Percentiles rank a stretch among this genome's conserved stretches.
Conservation (phyloP, 2,888 invertebrate genomes). For the Troilus luridus region DNA sequence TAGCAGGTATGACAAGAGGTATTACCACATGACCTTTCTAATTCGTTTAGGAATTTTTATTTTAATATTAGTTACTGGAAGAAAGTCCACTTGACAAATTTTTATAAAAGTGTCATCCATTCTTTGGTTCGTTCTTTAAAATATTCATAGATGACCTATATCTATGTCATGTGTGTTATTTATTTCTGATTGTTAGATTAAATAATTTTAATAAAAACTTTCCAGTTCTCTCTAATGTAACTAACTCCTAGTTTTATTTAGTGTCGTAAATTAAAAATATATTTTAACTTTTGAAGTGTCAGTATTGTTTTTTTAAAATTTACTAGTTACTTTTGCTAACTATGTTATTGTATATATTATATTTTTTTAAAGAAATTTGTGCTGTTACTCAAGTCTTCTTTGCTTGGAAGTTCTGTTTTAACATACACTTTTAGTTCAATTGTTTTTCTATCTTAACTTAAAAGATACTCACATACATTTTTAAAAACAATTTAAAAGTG, state of each 20-base stretch:
- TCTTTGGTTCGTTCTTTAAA: too few relatives aligned
- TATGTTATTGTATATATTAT: neutral
- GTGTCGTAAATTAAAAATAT: neutral
- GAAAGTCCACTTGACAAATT: too few relatives aligned
- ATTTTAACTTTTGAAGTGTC: neutral
- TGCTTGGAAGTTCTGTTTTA: neutral
- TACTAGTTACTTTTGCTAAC: neutral
- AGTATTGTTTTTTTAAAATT: neutral
- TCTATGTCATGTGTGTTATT: neutral
- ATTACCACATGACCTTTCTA: neutral
- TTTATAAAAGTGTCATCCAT: too few relatives aligned
- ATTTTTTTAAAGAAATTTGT: neutral
- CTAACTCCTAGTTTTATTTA: neutral
- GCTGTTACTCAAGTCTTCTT: neutral
- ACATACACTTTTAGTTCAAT: neutral
- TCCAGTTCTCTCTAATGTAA: neutral
- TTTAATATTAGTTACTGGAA: too few relatives aligned
- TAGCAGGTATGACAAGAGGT: neutral
- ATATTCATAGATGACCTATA: too few relatives aligned
- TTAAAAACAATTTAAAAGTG: neutral
- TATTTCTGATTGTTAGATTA: neutral
- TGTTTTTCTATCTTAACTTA: neutral
- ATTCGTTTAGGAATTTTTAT: neutral
- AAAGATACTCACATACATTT: neutral
- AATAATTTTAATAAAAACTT: neutral